phyloP scores from a whole-genome alignment of 2,797 vertebrate species.

The Typhlichthys eigenmanni region DNA sequence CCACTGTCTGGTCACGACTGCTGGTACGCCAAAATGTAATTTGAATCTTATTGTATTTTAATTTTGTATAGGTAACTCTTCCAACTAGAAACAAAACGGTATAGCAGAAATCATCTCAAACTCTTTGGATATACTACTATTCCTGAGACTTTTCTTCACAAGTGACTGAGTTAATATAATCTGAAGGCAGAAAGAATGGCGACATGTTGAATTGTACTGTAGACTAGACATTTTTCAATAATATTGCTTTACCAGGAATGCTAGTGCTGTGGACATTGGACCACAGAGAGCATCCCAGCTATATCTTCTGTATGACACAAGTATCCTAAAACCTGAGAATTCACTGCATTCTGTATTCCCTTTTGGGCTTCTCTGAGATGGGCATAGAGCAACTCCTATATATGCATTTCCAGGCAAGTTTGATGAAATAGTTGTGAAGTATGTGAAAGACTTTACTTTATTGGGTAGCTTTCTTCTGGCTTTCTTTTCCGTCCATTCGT shows the following conservation, averaged over 20 bases:
- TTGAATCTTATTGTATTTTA: not conserved
- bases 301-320: slow-evolving; percentile 1
- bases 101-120: slow-evolving; percentile 56
- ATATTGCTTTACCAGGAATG: slow-evolving; percentile 42
- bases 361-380: slow-evolving; percentile 37
- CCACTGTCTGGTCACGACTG: not conserved
- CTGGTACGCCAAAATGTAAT: not conserved
- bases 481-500: slow-evolving; percentile 59
- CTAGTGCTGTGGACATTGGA: slow-evolving; percentile 46
- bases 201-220: slow-evolving; percentile 29
- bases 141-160: slow-evolving; percentile 31
- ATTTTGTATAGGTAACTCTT: slow-evolving; percentile 8
- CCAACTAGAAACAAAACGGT: slow-evolving; percentile 24
- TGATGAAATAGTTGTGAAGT: slow-evolving; percentile 8
- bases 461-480: not conserved
- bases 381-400: slow-evolving; percentile 53
- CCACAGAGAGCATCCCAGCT: slow-evolving; percentile 51
- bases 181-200: slow-evolving; percentile 24
- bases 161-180: slow-evolving; percentile 9
- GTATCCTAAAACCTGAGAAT: no score
- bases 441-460: not conserved
- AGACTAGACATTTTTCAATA: slow-evolving; percentile 53
- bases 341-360: no score
- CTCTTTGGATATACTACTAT: slow-evolving; percentile 57
- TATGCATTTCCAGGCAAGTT: slow-evolving; percentile 24